These are phyloP conservation scores for Nannoperca obscura DNA, from an alignment of 2,797 vertebrate genomes.

Conservation along the genomic window DNA sequence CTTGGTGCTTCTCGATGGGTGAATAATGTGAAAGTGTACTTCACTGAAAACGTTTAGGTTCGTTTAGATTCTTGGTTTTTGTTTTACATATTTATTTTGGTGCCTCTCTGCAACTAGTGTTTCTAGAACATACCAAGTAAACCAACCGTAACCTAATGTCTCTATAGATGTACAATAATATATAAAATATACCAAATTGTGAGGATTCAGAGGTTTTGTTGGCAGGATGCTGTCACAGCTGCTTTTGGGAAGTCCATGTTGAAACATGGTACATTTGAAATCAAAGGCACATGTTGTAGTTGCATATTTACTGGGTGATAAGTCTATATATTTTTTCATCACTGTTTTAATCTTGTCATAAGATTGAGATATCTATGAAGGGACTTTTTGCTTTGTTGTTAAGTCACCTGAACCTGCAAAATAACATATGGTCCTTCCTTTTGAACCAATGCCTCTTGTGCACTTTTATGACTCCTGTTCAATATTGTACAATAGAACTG, in stretches of 20 bases:
- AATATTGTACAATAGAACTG: conserved; percentile 89
- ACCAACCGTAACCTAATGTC: conserved; percentile 44
- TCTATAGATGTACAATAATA: conserved; percentile 62
- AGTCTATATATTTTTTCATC: conserved; percentile 81
- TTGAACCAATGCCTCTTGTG: conserved; percentile 81
- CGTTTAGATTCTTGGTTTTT: conserved; percentile 57
- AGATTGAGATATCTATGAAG: conserved; percentile 76
- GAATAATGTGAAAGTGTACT: conserved; percentile 67
- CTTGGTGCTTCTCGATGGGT: conserved; percentile 71
- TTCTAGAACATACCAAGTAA: conserved; percentile 55
- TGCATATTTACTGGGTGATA: conserved; percentile 71
- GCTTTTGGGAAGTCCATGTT: conserved; percentile 36
- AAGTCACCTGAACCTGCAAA: conserved; percentile 60
- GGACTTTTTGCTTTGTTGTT: conserved; percentile 64
- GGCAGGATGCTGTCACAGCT: conserved; percentile 32
- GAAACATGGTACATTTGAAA: conserved; percentile 47
- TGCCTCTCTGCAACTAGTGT: conserved; percentile 69
- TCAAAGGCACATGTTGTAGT: conserved; percentile 62
- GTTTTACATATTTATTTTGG: conserved; percentile 72
- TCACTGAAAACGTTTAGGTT: conserved; percentile 55
- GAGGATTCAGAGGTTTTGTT: conserved; percentile 50
- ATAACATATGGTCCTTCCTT: conserved; percentile 67
- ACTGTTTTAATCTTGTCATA: conserved; percentile 72
- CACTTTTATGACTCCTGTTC: conserved; percentile 89
- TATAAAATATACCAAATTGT: conserved; percentile 60